A percentile compares a stretch with the other conserved stretches of the same genome.
phyloP scores from a whole-genome alignment of 2,888 invertebrate species.

The Prosapia bicincta region DNA sequence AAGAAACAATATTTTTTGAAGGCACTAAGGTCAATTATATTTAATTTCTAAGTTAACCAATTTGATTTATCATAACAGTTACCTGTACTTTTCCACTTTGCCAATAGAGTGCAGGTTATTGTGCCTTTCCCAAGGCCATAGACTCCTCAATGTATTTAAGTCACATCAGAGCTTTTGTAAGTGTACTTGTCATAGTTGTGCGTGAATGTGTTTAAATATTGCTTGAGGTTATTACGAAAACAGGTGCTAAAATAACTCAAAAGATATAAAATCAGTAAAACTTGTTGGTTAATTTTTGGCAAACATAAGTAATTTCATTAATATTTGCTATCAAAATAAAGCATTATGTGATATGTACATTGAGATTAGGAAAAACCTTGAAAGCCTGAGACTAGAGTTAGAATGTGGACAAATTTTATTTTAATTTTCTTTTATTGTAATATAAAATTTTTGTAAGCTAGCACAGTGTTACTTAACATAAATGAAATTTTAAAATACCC shows the following conservation, averaged over 20 bases:
- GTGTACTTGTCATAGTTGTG: neutral
- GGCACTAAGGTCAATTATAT: neutral
- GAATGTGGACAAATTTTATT: no score
- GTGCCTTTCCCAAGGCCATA: neutral
- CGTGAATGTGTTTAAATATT: neutral
- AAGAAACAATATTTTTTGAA: neutral
- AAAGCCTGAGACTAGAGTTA: no score
- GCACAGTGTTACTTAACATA: no score
- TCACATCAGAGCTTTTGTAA: neutral
- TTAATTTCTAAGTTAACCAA: neutral
- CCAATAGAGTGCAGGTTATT: neutral
- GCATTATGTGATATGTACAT: no score
- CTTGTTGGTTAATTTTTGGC: no score
- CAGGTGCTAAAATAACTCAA: neutral
- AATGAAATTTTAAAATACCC: no score
- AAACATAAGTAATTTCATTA: no score
- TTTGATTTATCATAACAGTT: neutral
- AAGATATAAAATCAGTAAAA: no score
- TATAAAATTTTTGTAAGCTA: no score
- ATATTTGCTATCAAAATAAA: no score
- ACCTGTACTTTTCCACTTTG: neutral
- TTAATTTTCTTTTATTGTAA: no score
- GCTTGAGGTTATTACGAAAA: neutral
- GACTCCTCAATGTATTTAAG: neutral
- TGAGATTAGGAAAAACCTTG: no score